phyloP scores from a whole-genome alignment of 2,797 vertebrate species.

The Hydrophis major region DNA sequence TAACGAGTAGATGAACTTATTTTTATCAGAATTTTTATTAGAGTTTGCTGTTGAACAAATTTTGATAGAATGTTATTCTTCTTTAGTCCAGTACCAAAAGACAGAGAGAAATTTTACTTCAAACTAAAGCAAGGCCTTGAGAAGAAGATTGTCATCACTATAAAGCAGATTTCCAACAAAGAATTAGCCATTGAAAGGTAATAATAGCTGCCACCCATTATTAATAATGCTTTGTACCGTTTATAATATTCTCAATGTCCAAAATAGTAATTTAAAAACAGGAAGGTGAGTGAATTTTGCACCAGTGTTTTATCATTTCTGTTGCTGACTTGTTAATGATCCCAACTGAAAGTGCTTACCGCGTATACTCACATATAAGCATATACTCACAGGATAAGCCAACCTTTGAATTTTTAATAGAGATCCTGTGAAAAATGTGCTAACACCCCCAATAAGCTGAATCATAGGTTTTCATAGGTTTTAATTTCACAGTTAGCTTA shows the following conservation, averaged over 20 bases:
- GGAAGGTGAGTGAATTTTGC: neutral
- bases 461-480: neutral
- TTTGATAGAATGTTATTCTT: constrained; percentile 39
- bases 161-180: constrained; percentile 92
- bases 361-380: neutral
- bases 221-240: neutral
- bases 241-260: neutral
- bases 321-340: neutral
- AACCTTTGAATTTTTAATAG: neutral
- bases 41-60: neutral
- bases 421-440: neutral
- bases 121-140: constrained; percentile 92
- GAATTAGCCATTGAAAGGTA: constrained; percentile 95
- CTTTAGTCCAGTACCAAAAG: constrained; percentile 91
- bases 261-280: neutral
- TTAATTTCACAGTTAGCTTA: neutral
- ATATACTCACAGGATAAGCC: neutral
- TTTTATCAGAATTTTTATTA: neutral
- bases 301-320: neutral
- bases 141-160: constrained; percentile 92
- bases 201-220: constrained; percentile 18
- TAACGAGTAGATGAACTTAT: neutral
- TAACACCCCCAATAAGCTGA: neutral
- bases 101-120: constrained; percentile 96
- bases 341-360: neutral